These are phyloP conservation scores for Urocynchramus pylzowi DNA, from an alignment of 2,113 vertebrate species.

Conservation along the genomic window DNA sequence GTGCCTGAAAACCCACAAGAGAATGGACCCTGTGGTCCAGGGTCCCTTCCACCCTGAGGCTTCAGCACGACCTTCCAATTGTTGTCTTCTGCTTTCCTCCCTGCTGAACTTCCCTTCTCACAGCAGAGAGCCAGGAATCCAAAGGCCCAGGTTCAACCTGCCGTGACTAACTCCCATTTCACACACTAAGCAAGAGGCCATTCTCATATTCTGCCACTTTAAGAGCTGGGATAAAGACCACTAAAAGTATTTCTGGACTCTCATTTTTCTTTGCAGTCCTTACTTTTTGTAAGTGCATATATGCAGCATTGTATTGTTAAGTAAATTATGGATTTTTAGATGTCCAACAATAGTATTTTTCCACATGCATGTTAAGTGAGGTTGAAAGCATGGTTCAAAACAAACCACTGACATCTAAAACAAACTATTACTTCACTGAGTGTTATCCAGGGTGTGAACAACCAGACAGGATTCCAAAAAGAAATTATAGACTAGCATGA, in stretches of 20 bases:
- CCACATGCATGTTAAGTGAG: not conserved
- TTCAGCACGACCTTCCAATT: not conserved
- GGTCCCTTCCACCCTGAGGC: not conserved
- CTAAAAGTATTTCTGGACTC: not conserved
- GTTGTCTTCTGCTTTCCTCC: not conserved
- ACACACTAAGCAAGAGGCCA: not conserved
- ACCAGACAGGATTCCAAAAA: not conserved
- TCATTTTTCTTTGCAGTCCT: not conserved
- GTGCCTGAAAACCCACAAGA: not conserved
- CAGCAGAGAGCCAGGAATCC: not conserved
- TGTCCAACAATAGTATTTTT: not conserved
- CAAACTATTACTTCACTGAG: not conserved
- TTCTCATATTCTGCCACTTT: not conserved
- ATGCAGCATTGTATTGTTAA: not conserved
- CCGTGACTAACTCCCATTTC: not conserved
- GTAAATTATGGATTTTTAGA: not conserved
- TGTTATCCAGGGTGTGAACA: not conserved
- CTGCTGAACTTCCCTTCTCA: not conserved
- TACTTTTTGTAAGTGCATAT: not conserved
- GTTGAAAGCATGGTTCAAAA: not conserved
- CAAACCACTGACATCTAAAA: not conserved
- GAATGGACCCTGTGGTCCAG: not conserved
- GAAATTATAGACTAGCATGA: not conserved
- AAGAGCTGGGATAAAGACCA: not conserved
- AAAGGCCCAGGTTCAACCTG: not conserved